Evolutionary conservation across 2,797 vertebrate species (phyloP), one percentile per base, ranked within the genome.

Genomic region (Gallinago solitaria): DNA sequence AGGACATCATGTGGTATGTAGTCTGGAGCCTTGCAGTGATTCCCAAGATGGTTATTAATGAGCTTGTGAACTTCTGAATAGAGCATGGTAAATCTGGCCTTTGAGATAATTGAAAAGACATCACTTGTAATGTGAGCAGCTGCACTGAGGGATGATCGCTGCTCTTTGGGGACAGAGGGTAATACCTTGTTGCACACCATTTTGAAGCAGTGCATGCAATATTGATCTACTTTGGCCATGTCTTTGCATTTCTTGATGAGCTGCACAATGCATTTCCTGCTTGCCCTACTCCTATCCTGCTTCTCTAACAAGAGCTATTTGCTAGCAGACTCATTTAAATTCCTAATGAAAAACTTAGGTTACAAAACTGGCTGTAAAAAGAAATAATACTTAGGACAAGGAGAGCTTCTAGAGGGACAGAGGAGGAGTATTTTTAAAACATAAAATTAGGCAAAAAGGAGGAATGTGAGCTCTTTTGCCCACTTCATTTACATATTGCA

Each of bases 11-110:
- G 30, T 86, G 94, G 74, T 87, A 64, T 4, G 32, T 43, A 84
- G 50, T 93, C 81, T 63, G 51, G 73, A 94, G 81, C 16, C 77
- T 95, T 78, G 56, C 80, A 35, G 30, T 59, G 59, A 48, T 90
- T 97, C 67, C 87, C 41, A n/a, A 32, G 87, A 84, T 94, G 73
- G 68, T 97, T 96, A 93, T 96, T 97, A 97, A 97, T 96, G 90
- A 93, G 37, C 54, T 95, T 96, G 63, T 89, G 77, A 96, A 92
- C 83, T 95, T 95, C 74, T 56, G 59, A 96, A 65, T 90, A 91
- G 64, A 75, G 91, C 60, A 67, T 95, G 87, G 56, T 45, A 83
- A 92, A 91, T 96, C 90, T 97, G 94, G 33, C 60, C 86, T 63
- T 93, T 81, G 89, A 67, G 82, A 81, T 96, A 96, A 96, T 96